Evolutionary conservation across 1,140 invertebrate genomes (phyloP).

Genomic region (Tribolium madens): DNA sequence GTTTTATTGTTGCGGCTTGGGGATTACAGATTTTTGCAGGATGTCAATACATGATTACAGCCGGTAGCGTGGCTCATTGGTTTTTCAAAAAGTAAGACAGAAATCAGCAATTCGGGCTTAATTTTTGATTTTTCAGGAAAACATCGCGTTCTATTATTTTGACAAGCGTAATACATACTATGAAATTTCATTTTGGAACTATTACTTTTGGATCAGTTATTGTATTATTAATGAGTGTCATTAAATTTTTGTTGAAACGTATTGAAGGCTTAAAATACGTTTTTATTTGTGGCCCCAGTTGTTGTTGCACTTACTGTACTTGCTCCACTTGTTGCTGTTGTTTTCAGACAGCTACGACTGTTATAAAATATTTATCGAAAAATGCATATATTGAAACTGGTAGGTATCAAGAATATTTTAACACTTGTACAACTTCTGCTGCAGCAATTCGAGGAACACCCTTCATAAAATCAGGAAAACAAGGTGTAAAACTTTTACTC

Average conservation of each 20-base stretch:
- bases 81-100: slow-evolving; percentile 76
- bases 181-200: slow-evolving; percentile 78
- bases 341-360: slow-evolving; percentile 71
- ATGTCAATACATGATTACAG: slow-evolving; percentile 79
- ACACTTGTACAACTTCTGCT: slow-evolving; percentile 50
- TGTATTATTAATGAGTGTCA: slow-evolving; percentile 51
- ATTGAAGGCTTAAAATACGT: slow-evolving; percentile 58
- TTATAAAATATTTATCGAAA: slow-evolving; percentile 75
- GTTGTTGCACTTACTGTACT: slow-evolving; percentile 65
- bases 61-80: slow-evolving; percentile 77
- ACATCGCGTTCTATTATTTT: not conserved
- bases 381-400: slow-evolving; percentile 83
- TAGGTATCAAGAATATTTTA: slow-evolving; percentile 55
- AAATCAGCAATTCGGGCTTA: slow-evolving; percentile 52
- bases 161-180: slow-evolving; percentile 65
- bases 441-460: slow-evolving; percentile 76
- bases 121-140: not conserved
- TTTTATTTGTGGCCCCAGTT: not conserved
- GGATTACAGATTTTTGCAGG: slow-evolving; percentile 76
- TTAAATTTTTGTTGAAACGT: slow-evolving; percentile 75
- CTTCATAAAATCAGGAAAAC: slow-evolving; percentile 68
- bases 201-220: slow-evolving; percentile 75
- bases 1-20: slow-evolving; percentile 48
- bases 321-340: slow-evolving; percentile 64
- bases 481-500: slow-evolving; percentile 1